Base-by-base conservation (phyloP, 2,113 vertebrate species). In the Coracopsis vasa region DNA sequence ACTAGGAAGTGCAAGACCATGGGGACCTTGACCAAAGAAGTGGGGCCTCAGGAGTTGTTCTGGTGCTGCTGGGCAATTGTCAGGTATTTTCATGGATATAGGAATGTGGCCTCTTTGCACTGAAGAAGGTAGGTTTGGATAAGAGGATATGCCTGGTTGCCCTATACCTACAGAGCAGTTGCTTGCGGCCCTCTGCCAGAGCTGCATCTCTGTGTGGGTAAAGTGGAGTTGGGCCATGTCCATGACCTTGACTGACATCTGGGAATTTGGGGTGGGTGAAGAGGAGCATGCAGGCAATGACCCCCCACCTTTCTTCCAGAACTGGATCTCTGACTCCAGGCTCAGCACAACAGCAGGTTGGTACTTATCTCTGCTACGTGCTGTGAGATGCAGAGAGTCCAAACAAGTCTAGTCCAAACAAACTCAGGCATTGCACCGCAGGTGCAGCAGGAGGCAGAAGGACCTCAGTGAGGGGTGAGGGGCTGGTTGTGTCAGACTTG, bases 401-500 rank as follows among this genome's bases (percentile, higher is more conserved):
- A 61, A 66, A 66, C 6, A 86, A 9, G 9, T 31, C 13, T 13
- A 31, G n/a, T 11, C 8, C 29, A 47, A 35, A 20, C 7, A 69
- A 79, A 61, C 18, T 7, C 41, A 66, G 41, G 16, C 39, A 24
- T 6, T 1, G 6, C 8, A 23, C 14, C 3, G 1, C 9, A 33
- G 17, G 19, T 64, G 31, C 66, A 71, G 37, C 37, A 47, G 33
- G 33, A 83, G 20, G 41, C 29, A 80, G 65, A 54, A 86, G 41
- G 20, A 56, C 7, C 9, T 56, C 33, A 20, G 13, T n/a, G 66
- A 61, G 21, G 29, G 13, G 13, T 1, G 3, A 80, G 54, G 13
- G 35, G n/a, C 16, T 39, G 54, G 11, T 31, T 1, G 0, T 42
- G 29, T 13, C 78, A 66, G 56, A 53, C 11, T 67, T 1, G 0